phyloP scores from a whole-genome alignment of 2,888 invertebrate genomes.

The Furcula furcula region DNA sequence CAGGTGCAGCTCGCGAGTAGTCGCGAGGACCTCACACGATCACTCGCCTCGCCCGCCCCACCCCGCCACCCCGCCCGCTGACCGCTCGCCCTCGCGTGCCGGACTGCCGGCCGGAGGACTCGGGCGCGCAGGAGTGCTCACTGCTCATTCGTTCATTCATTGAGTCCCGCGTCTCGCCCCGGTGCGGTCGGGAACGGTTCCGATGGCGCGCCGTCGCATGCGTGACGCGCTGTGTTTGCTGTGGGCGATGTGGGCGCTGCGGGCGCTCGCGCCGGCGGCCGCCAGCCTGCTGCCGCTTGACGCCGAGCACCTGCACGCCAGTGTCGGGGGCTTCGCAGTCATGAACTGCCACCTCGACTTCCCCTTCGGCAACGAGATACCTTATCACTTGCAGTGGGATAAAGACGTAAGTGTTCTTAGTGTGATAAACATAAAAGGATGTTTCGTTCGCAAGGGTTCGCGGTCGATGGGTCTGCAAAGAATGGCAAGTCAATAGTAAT shows the following conservation, averaged over 20 bases:
- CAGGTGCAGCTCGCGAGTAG: constrained; percentile 15
- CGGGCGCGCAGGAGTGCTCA: too few species aligned
- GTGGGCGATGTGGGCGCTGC: constrained; percentile 9
- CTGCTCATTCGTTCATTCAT: constrained; percentile 34
- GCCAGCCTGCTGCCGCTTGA: constrained; percentile 63
- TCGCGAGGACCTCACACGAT: constrained; percentile 20
- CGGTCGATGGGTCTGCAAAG: too few species aligned
- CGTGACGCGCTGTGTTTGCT: constrained; percentile 13
- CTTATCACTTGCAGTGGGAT: constrained; percentile 94
- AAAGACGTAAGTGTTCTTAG: constrained; percentile 87
- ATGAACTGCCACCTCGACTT: constrained; percentile 94
- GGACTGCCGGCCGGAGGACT: too few species aligned
- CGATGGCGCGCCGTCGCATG: constrained; percentile 5
- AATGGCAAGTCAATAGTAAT: too few species aligned
- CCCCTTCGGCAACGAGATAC: constrained; percentile 91
- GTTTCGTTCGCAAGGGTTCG: too few species aligned
- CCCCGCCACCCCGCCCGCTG: too few species aligned
- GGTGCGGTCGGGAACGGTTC: constrained; percentile 14
- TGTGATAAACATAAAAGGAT: too few species aligned
- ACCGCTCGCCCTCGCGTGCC: too few species aligned
- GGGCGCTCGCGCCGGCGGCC: constrained; percentile 20
- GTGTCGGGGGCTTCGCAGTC: constrained; percentile 89
- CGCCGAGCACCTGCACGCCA: constrained; percentile 81
- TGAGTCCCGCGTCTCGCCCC: constrained; percentile 16
- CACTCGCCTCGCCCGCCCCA: too few species aligned